phyloP scores from a whole-genome alignment of 1,140 invertebrate genomes.

The Pseudomyrmex concolor region DNA sequence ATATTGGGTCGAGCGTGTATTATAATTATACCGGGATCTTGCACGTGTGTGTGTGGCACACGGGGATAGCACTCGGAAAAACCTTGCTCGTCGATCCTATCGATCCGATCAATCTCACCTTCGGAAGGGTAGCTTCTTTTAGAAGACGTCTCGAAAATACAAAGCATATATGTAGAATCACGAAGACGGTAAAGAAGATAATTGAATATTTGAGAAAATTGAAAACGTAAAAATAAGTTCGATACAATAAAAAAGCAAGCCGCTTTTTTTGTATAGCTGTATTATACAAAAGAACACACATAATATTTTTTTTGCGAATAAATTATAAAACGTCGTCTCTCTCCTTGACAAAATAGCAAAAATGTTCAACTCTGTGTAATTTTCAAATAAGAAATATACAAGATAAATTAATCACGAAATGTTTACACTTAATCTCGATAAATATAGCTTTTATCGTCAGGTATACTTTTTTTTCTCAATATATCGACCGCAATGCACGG shows the following conservation, averaged over 20 bases:
- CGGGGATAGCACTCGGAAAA: conserved; percentile 19
- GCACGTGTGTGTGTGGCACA: not conserved
- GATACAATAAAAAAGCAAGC: no score
- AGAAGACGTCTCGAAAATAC: not conserved
- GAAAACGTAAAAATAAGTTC: no score
- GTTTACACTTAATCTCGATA: not conserved
- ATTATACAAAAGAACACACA: no score
- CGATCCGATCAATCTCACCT: conserved; percentile 30
- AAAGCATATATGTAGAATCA: no score
- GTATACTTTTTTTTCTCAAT: conserved; percentile 25
- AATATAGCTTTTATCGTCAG: not conserved
- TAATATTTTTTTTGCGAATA: no score
- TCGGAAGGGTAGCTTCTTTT: conserved; percentile 9
- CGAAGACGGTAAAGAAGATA: no score
- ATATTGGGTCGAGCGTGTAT: conserved; percentile 51
- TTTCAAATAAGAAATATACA: not conserved
- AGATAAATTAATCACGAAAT: conserved; percentile 33
- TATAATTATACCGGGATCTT: conserved; percentile 38
- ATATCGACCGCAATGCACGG: not conserved
- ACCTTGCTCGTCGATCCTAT: not conserved
- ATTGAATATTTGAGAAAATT: no score
- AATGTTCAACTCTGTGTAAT: no score
- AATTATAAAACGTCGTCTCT: no score
- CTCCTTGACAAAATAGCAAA: no score
- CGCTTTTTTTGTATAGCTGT: no score